These are phyloP conservation scores for Heliconius melpomene DNA, from an alignment of 1,140 invertebrate species.

Conservation along the genomic window DNA sequence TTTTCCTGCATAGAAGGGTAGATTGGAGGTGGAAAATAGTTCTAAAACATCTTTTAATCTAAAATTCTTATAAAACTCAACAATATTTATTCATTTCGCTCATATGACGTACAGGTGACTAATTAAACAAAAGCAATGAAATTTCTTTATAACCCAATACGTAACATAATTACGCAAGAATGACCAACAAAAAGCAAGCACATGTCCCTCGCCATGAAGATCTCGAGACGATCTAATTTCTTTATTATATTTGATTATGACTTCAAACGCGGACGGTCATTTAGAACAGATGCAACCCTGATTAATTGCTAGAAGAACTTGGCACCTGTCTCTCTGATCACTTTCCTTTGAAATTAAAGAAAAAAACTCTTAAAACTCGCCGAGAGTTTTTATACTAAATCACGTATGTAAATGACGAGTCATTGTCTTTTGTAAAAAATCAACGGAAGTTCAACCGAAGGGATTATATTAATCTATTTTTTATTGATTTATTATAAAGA, in stretches of 20 bases:
- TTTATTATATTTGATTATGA: slow-evolving; percentile 79
- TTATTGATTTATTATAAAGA: slow-evolving; percentile 14
- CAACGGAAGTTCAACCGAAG: slow-evolving; percentile 53
- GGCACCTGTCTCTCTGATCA: slow-evolving; percentile 64
- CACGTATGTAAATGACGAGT: slow-evolving; percentile 73
- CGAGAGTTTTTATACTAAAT: slow-evolving; percentile 53
- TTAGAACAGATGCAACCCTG: slow-evolving; percentile 71
- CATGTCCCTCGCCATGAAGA: slow-evolving; percentile 51
- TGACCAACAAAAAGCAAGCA: slow-evolving; percentile 48
- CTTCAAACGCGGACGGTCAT: slow-evolving; percentile 65
- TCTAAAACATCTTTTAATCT: too few species aligned
- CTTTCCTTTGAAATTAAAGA: slow-evolving; percentile 56
- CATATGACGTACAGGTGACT: not conserved
- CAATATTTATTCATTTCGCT: too few species aligned
- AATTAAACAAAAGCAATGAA: not conserved
- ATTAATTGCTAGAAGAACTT: slow-evolving; percentile 75
- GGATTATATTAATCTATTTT: slow-evolving; percentile 52
- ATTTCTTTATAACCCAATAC: not conserved
- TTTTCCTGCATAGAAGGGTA: too few species aligned
- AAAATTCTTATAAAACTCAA: too few species aligned
- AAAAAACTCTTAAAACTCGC: slow-evolving; percentile 36
- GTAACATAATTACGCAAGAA: slow-evolving; percentile 33
- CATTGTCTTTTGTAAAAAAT: slow-evolving; percentile 51
- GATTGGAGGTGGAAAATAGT: too few species aligned
- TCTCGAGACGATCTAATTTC: slow-evolving; percentile 57